Conservation (phyloP, 2,888 invertebrate genomes). For the Noctua comes region DNA sequence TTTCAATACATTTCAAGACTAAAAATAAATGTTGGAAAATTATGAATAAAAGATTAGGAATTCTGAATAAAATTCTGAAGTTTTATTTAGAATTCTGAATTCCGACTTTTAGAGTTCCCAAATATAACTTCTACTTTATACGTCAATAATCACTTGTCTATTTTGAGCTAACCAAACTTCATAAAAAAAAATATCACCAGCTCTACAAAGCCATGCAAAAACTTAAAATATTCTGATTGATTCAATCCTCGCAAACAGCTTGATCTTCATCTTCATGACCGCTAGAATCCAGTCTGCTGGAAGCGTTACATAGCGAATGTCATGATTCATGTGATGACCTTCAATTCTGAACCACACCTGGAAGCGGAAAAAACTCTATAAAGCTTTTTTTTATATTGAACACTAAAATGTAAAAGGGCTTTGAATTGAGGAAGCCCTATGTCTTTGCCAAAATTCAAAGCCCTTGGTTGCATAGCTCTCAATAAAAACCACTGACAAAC, state of each 20-base stretch:
- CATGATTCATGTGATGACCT: conserved; percentile 78
- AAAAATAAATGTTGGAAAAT: not conserved
- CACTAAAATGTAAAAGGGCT: too few relatives aligned
- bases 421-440: too few relatives aligned
- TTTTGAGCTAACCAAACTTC: not conserved
- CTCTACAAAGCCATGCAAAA: not conserved
- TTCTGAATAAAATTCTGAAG: not conserved
- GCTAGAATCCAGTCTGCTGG: conserved; percentile 79
- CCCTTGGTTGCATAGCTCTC: not conserved
- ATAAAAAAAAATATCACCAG: not conserved
- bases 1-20: not conserved
- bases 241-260: conserved; percentile 77
- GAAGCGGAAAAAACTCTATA: conserved; percentile 36
- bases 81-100: not conserved
- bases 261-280: conserved; percentile 80
- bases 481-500: not conserved
- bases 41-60: not conserved
- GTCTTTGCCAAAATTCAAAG: too few relatives aligned
- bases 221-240: conserved; percentile 38
- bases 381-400: not conserved
- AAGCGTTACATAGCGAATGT: conserved; percentile 77
- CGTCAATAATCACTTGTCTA: not conserved
- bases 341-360: conserved; percentile 84
- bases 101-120: not conserved
- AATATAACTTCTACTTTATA: not conserved